Base-by-base conservation (phyloP, 2,113 vertebrate species). In the Chroicocephalus ridibundus region DNA sequence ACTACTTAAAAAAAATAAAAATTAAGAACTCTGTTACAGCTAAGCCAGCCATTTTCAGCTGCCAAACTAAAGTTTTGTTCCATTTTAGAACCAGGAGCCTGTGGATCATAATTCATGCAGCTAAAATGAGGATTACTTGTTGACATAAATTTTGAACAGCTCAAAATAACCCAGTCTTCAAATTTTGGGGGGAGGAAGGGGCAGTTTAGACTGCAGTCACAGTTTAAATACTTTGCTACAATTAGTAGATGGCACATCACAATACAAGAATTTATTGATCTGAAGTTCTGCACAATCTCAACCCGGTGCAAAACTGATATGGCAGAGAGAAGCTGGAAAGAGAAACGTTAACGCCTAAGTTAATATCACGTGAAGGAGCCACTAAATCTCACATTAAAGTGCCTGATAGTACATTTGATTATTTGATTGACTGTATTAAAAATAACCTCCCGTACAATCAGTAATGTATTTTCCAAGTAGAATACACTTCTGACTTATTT, bases 11-110 rank as follows among this genome's bases (percentile, higher is more conserved):
- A 93, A 61, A 16, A 18, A 24, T 31, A 65, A n/a, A 71, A 71
- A 40, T 20, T 31, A 80, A 81, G 64, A 74, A 75, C 52, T 79
- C 74, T 82, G 42, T 74, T n/a, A 93, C 36, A 69, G 78, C 54
- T 69, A 82, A 89, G 71, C 82, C 91, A 94, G 75, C 66, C 95
- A 95, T 94, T 94, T 96, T 81, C 91, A 82, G 61, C 22, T 93
- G 88, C 80, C 96, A 89, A 96, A 93, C 58, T 84, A 10, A 92
- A 95, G 76, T 94, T 95, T 80, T 88, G 83, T 31, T 93, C 93
- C 93, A 94, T 96, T 96, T 96, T 66, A 95, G 85, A 85, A 95
- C 55, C 71, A 74, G 71, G 46, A 96, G 65, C 70, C 66, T 55
- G 49, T 18, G 86, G 64, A 69, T 82, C 82, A 68, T 69, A 91